Percentiles rank a stretch among this genome's conserved stretches.
Evolutionary conservation across 2,888 invertebrate species (phyloP).

Genomic region (Digitonthophagus gazella): DNA sequence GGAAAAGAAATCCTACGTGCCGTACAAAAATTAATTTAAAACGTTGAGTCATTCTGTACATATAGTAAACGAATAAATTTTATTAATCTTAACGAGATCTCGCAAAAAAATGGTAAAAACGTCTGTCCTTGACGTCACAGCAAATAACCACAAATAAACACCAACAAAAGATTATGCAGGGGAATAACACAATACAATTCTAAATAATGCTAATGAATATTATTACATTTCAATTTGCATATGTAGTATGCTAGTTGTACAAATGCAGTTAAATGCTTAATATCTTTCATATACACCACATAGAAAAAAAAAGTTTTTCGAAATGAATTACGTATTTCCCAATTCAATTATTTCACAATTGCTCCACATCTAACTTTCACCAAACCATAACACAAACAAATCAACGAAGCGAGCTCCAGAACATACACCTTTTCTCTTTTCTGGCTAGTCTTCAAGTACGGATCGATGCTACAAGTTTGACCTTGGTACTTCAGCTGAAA

Average conservation of each 20-base stretch:
- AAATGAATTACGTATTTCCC: no score
- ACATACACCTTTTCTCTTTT: not conserved
- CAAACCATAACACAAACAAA: not conserved
- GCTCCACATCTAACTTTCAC: conserved; percentile 3
- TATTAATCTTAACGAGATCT: no score
- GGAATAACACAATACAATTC: not conserved
- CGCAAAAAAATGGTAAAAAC: no score
- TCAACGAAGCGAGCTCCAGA: not conserved
- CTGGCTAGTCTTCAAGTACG: conserved; percentile 1
- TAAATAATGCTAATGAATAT: not conserved
- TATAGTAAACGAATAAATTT: no score
- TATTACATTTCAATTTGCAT: not conserved
- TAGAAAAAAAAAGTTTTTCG: no score
- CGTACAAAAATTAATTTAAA: no score
- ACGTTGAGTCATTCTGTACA: no score
- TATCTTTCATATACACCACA: no score
- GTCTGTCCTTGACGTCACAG: not conserved
- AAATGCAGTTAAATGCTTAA: no score
- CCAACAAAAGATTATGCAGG: not conserved
- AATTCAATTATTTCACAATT: not conserved
- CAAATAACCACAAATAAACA: not conserved
- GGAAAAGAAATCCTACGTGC: no score
- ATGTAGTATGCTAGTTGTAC: not conserved
- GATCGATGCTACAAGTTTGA: conserved; percentile 4
- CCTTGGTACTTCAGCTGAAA: conserved; percentile 9